Evolutionary conservation across 2,888 invertebrate genomes (phyloP).

Genomic region (Spilarctia lutea): DNA sequence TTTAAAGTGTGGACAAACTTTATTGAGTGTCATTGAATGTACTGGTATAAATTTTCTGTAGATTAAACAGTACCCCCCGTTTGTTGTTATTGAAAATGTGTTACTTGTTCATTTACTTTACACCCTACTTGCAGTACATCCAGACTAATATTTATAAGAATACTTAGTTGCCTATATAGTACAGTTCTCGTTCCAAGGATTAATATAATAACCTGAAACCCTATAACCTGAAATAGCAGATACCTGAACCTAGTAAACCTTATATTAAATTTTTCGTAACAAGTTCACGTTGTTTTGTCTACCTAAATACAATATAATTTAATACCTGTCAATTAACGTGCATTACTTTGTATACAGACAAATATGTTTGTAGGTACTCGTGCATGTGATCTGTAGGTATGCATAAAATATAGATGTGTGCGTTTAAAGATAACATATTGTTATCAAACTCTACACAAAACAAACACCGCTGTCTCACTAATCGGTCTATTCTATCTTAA

Average conservation of each 20-base stretch:
- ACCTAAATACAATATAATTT: neutral
- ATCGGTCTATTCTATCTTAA: constrained; percentile 1
- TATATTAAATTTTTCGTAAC: neutral
- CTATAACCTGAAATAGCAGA: neutral
- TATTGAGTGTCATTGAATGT: neutral
- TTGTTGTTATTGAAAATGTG: neutral
- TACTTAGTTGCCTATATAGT: neutral
- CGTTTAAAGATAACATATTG: neutral
- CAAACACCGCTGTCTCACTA: neutral
- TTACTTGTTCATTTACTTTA: neutral
- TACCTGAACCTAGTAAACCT: neutral
- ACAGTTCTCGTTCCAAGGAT: neutral
- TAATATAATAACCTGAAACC: neutral
- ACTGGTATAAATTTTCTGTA: neutral
- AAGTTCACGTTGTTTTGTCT: neutral
- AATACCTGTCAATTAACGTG: neutral
- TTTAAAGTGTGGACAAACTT: neutral
- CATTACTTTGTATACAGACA: neutral
- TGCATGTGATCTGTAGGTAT: neutral
- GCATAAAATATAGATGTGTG: neutral
- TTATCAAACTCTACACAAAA: neutral
- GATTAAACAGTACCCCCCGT: neutral
- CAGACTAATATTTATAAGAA: neutral
- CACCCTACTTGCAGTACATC: neutral
- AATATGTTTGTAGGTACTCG: neutral